These are phyloP conservation scores for Gasteruption jaculator DNA, from an alignment of 2,888 invertebrate genomes.

Conservation along the genomic window DNA sequence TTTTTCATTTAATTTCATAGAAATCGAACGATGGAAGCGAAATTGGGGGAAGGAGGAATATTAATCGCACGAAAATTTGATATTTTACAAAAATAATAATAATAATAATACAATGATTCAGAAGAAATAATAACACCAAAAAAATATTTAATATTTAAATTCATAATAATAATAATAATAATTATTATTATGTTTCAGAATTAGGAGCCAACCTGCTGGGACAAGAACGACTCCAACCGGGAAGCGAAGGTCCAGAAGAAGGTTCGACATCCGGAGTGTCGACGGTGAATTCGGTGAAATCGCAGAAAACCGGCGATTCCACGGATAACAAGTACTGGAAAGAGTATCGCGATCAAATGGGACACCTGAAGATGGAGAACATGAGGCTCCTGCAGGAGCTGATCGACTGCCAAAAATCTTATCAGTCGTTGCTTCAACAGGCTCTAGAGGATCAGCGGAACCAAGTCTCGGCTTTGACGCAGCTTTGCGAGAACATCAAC, in stretches of 20 bases:
- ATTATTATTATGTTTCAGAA: too few species aligned
- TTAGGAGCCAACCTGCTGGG: constrained; percentile 83
- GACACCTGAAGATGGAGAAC: constrained; percentile 51
- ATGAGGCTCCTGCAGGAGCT: constrained; percentile 70
- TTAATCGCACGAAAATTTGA: too few species aligned
- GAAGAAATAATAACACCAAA: too few species aligned
- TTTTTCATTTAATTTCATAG: too few species aligned
- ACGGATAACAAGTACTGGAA: constrained; percentile 48
- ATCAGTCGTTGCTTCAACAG: constrained; percentile 67
- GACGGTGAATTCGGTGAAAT: constrained; percentile 62
- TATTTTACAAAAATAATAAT: too few species aligned
- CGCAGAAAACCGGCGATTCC: constrained; percentile 55
- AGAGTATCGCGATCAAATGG: constrained; percentile 54
- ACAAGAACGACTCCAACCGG: constrained; percentile 58
- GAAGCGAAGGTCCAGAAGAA: constrained; percentile 54
- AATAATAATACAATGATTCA: too few species aligned
- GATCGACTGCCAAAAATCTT: constrained; percentile 70
- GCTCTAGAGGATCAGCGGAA: constrained; percentile 67
- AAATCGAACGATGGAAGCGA: too few species aligned
- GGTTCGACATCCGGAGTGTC: constrained; percentile 61
- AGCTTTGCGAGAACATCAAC: constrained; percentile 47
- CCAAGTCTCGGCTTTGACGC: constrained; percentile 59
- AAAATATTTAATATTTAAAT: too few species aligned
- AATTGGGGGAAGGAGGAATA: too few species aligned
- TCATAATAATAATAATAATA: too few species aligned